Evolutionary conservation across 1,140 invertebrate genomes (phyloP).

Genomic region (Aphidius ervi): DNA sequence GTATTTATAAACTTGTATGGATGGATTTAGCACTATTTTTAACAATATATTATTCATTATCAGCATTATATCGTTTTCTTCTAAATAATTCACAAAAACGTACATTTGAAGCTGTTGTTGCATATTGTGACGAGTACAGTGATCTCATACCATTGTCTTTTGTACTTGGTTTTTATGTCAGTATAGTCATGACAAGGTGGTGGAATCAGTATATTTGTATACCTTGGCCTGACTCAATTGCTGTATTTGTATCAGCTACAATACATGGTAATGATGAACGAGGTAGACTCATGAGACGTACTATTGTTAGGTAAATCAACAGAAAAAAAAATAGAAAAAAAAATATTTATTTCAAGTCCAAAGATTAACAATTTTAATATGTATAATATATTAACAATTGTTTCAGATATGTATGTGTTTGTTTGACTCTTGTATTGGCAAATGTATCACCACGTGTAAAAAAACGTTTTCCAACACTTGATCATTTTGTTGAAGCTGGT

Average conservation of each 20-base stretch:
- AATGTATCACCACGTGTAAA: slow-evolving; percentile 86
- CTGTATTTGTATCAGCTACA: slow-evolving; percentile 78
- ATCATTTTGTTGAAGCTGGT: slow-evolving; percentile 83
- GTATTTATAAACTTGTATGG: slow-evolving; percentile 73
- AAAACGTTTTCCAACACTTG: slow-evolving; percentile 84
- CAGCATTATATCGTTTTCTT: slow-evolving; percentile 57
- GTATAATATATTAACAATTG: slow-evolving; percentile 2
- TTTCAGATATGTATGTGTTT: slow-evolving; percentile 68
- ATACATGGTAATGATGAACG: slow-evolving; percentile 77
- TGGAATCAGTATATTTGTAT: slow-evolving; percentile 83
- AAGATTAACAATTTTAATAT: neutral
- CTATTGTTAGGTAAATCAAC: slow-evolving; percentile 68
- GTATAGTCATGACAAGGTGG: slow-evolving; percentile 88
- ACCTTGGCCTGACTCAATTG: slow-evolving; percentile 78
- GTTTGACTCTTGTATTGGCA: slow-evolving; percentile 74
- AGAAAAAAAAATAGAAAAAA: neutral
- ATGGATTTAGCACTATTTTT: slow-evolving; percentile 63
- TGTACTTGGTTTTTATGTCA: slow-evolving; percentile 89
- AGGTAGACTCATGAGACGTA: slow-evolving; percentile 81
- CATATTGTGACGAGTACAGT: slow-evolving; percentile 74
- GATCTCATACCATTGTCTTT: slow-evolving; percentile 80
- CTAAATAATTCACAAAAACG: slow-evolving; percentile 57
- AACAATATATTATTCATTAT: slow-evolving; percentile 59
- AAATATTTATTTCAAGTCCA: slow-evolving; percentile 4
- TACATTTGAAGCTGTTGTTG: slow-evolving; percentile 71